Base-by-base conservation (phyloP, 2,113 vertebrate species). In the Piaya cayana region DNA sequence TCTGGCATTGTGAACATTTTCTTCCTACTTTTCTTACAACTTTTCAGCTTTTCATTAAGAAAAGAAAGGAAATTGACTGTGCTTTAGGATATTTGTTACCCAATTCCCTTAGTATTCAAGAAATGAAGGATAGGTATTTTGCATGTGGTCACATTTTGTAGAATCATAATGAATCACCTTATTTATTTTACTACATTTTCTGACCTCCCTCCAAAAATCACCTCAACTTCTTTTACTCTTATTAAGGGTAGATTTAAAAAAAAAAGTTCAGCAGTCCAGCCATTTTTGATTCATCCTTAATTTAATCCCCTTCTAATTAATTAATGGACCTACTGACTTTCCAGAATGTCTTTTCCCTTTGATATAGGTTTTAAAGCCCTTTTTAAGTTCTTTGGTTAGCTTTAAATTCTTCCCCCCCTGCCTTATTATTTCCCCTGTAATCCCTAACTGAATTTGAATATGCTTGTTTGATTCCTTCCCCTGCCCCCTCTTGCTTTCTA, bases 401-500 rank as follows among this genome's bases (percentile, higher is more conserved):
- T 93, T 80, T 83, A 92, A 86, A 86, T 81, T 88, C 52, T 82
- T 0, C 2, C 50, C 47, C 58, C 12, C 49, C 55, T 81, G 74
- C 52, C 71, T 90, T 96, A 95, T 95, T 95, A 95, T 94, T 96
- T 96, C 53, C 60, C 43, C 68, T 90, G 37, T 88, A 96, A 95
- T 96, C 79, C 92, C 92, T 94, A 81, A 90, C 85, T 60, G 92
- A 86, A 94, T 88, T 74, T 56, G 37, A 90, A 27, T 77, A 36
- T 88, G 64, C 85, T 81, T 90, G 79, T 90, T 96, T 93, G 85
- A 96, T 83, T 97, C 68, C n/a, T 78, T 82, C 43, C 76, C 69
- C 79, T 84, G 45, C 82, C 93, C 85, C 92, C 75, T 96, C 96
- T 89, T 77, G 89, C 93, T 93, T 95, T 96, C 87, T 85, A 93